Percentiles rank a stretch among this genome's conserved stretches.
These are phyloP conservation scores for Gavialis gangeticus DNA, from an alignment of 2,113 vertebrate genomes.

Conservation along the genomic window DNA sequence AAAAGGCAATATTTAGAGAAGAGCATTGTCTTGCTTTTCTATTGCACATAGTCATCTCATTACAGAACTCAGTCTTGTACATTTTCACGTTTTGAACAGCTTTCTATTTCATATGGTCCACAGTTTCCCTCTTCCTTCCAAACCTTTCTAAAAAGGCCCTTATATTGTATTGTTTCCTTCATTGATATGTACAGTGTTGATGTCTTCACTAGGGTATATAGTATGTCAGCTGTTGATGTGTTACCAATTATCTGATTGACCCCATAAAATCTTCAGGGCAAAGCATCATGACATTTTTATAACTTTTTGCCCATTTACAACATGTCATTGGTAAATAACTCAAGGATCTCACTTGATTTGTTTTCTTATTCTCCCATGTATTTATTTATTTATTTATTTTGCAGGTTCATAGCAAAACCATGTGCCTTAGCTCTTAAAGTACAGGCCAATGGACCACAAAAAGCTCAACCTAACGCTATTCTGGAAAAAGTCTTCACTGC, in stretches of 20 bases:
- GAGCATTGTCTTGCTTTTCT: background rate
- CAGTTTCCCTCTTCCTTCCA: slow-evolving; percentile 29
- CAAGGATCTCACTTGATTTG: slow-evolving; percentile 47
- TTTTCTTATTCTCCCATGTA: slow-evolving; percentile 11
- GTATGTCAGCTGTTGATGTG: background rate
- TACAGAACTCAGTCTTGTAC: background rate
- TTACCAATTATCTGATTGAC: background rate
- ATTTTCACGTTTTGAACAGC: background rate
- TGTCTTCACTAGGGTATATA: background rate
- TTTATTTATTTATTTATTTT: background rate
- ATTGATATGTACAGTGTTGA: rapidly evolving
- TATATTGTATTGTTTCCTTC: background rate
- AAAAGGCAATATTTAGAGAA: background rate
- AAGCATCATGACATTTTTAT: background rate
- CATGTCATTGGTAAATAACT: background rate
- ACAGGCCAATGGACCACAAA: slow-evolving; percentile 93
- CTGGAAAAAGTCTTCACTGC: slow-evolving; percentile 99
- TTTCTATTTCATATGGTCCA: background rate
- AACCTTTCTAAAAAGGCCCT: background rate
- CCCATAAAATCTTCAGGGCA: background rate
- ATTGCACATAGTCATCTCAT: background rate
- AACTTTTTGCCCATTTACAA: background rate
- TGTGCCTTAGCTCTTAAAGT: slow-evolving; percentile 97
- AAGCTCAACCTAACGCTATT: slow-evolving; percentile 95
- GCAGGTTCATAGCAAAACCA: slow-evolving; percentile 95